Evolutionary conservation across 2,113 vertebrate genomes (phyloP), one percentile per base, ranked within the genome.

Genomic region (Eublepharis macularius): DNA sequence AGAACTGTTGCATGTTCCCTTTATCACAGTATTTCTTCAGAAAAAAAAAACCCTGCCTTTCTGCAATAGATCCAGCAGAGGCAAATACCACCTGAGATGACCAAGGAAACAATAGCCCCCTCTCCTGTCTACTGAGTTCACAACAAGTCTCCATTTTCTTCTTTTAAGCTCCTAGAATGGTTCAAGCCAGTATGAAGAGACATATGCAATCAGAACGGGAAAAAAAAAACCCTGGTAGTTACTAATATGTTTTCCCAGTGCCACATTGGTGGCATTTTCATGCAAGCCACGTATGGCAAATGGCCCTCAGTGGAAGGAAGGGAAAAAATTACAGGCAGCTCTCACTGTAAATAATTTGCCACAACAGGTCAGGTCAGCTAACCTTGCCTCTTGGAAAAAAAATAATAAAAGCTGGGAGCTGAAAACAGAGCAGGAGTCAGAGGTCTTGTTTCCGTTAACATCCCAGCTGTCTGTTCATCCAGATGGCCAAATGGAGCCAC

Each of bases 401-500:
- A 17, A 36, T 63, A 29, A 34, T 24, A 51, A 65, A 41, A 51
- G 2, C 34, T 76, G 84, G 60, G 4, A 80, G 32, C 12, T 65
- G 74, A 12, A 68, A 60, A 87, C 85, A 54, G 39, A 80, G 49
- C 75, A 29, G 13, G n/a, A 85, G 72, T 84, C 36, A 88, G 17
- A 88, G 54, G 89, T 69, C 81, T 80, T 89, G 79, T 90, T 91
- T 85, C 82, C 86, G 32, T 68, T 80, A 80, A 83, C 65, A 86
- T 87, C 86, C 79, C 85, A 5, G 3, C 63, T 39, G 34, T 91
- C 84, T 92, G 57, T 82, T 92, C 47, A 84, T 76, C 54, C 91
- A 90, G 77, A 92, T 90, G 65, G 87, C 57, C 39, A 87, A 2
- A 69, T 1, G 74, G 94, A 94, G 85, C 87, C 82, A 90, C 47